Conservation (phyloP, 2,113 vertebrate species). For the Pelmatolapia mariae region DNA sequence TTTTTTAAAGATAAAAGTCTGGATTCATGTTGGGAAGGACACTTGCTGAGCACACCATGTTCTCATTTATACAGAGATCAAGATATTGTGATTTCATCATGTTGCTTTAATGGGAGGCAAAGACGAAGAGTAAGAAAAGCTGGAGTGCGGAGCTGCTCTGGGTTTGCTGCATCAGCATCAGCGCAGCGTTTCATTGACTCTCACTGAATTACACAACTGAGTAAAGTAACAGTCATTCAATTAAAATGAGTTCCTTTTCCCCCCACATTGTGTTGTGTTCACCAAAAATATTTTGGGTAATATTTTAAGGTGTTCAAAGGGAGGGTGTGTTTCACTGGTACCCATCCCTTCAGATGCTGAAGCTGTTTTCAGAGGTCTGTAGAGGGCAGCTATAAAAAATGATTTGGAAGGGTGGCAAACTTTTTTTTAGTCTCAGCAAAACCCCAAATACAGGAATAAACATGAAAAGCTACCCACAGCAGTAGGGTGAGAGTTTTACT, state of each 20-base stretch:
- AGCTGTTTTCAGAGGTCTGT: neutral
- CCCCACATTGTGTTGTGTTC: neutral
- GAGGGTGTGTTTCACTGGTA: neutral
- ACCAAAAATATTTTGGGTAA: neutral
- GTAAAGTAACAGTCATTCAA: neutral
- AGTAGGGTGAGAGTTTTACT: neutral
- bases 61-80: neutral
- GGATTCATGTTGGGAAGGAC: neutral
- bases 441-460: neutral
- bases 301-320: neutral
- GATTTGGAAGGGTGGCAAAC: neutral
- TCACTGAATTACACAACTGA: neutral
- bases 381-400: neutral
- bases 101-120: neutral
- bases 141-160: neutral
- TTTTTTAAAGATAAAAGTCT: conserved; percentile 2
- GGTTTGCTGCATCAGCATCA: neutral
- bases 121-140: neutral
- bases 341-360: neutral
- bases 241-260: neutral
- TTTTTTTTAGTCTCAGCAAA: neutral
- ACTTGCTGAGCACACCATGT: neutral
- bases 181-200: neutral
- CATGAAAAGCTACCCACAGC: neutral
- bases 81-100: neutral